Evolutionary conservation across 23 tunicate genomes (phyloP).

Genomic region (Ascidia mentula): DNA sequence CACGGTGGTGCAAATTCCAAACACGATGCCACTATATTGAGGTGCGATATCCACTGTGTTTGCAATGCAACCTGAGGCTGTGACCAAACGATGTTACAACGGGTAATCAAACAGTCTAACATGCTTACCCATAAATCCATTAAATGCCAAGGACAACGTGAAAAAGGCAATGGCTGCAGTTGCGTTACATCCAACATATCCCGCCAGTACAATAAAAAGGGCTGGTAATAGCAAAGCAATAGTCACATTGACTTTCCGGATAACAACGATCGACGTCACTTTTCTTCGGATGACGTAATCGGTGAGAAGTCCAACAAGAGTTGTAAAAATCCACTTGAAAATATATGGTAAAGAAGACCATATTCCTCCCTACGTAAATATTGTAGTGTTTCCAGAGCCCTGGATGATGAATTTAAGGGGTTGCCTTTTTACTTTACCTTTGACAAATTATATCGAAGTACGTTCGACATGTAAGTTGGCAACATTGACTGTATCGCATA

Average conservation of each 20-base stretch:
- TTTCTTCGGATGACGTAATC: background rate
- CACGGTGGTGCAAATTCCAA: background rate
- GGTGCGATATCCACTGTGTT: conserved; percentile 17
- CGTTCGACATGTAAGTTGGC: conserved; percentile 52
- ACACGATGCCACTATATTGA: conserved; percentile 10
- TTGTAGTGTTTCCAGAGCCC: background rate
- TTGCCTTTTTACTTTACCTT: background rate
- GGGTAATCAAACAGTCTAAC: background rate
- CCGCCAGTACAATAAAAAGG: conserved; percentile 44
- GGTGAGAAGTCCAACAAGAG: background rate
- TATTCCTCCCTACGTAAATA: background rate
- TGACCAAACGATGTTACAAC: background rate
- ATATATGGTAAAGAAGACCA: conserved; percentile 17
- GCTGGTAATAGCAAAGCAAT: conserved; percentile 32
- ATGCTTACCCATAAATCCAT: conserved; percentile 34
- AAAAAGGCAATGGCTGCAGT: conserved; percentile 47
- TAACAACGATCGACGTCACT: background rate
- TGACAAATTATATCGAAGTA: conserved; percentile 28
- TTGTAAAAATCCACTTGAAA: background rate
- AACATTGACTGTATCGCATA: conserved; percentile 39
- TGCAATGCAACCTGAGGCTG: conserved; percentile 15
- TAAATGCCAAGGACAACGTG: conserved; percentile 23
- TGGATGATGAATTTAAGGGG: background rate
- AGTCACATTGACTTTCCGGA: conserved; percentile 13
- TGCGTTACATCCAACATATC: conserved; percentile 63